phyloP scores from a whole-genome alignment of 1,140 invertebrate genomes.

The Pantala flavescens region DNA sequence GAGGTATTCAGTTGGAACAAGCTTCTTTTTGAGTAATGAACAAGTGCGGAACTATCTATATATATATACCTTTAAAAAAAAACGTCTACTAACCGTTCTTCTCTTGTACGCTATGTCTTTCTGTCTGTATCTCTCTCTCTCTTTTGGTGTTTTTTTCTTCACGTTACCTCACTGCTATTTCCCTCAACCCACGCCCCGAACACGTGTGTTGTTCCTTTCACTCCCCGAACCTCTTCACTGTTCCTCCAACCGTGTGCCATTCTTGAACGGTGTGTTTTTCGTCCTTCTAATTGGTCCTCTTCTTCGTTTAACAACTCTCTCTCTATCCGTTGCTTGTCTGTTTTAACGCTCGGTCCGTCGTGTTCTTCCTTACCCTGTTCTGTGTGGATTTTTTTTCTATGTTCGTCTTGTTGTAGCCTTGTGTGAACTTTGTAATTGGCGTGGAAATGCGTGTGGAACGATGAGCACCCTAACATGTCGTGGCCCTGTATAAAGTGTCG shows the following conservation, averaged over 20 bases:
- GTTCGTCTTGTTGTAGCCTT: background rate
- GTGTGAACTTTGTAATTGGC: background rate
- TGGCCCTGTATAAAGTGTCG: no score
- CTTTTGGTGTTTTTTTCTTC: constrained; percentile 10
- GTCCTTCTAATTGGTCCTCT: constrained; percentile 13
- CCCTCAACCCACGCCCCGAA: background rate
- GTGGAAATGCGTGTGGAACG: no score
- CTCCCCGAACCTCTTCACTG: no score
- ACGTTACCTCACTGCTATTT: constrained; percentile 12
- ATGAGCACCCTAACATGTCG: no score
- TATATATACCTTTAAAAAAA: background rate
- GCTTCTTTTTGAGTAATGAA: constrained; percentile 11
- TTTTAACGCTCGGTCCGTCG: background rate
- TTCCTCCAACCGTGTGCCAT: constrained; percentile 19
- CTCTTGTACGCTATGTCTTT: constrained; percentile 15
- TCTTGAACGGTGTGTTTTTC: constrained; percentile 20
- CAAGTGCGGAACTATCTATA: constrained; percentile 2
- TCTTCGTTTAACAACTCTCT: constrained; percentile 18
- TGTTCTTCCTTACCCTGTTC: background rate
- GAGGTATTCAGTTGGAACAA: constrained; percentile 46
- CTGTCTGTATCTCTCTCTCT: constrained; percentile 19
- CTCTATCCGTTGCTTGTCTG: constrained; percentile 15
- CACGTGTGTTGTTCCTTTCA: no score
- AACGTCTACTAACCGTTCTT: constrained; percentile 14
- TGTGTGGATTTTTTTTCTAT: background rate